Evolutionary conservation across 2,113 vertebrate species (phyloP), one percentile per base, ranked within the genome.

Genomic region (Anguilla rostrata): DNA sequence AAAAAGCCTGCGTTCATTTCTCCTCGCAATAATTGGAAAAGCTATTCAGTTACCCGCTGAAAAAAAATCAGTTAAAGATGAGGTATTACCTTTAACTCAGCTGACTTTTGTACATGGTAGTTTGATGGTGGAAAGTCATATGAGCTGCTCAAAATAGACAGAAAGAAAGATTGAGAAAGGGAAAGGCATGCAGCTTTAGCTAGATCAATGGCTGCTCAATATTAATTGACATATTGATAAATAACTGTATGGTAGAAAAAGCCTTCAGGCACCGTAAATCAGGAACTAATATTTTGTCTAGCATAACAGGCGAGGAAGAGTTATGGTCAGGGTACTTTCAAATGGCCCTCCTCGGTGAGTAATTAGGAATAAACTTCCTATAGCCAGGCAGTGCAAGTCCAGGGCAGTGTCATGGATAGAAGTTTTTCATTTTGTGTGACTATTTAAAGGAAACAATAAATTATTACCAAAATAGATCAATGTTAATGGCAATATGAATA

Each of bases 331-430:
- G 79, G 26, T 40, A 29, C 63, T 34, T 79, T 66, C 57, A 66
- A 56, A 57, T 39, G 43, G 43, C 40, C 39, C 82, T 40, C 79
- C 57, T 20, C 14, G 41, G 79, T 34, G 40, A 66, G 57, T 86
- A 53, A 86, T 86, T 82, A 66, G 16, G 43, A 86, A 86, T 34
- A 57, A 39, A 43, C 40, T n/a, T 81, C 40, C 60, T 71, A 63
- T 81, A 26, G 26, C 85, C 85, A 80, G 9, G 20, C 85, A 60
- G 49, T 60, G 40, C 75, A 40, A 57, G 15, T 81, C 39, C 60
- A 66, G 57, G 85, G 15, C 26, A 82, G 26, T 82, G 39, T 81
- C 39, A 43, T 63, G 56, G 53, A 43, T 63, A 46, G 3, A 9
- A 85, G 85, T 63, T 82, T 56, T 49, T 81, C 39, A 60, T 86